Base-by-base conservation (phyloP, 2,888 invertebrate genomes). In the Timema podura region DNA sequence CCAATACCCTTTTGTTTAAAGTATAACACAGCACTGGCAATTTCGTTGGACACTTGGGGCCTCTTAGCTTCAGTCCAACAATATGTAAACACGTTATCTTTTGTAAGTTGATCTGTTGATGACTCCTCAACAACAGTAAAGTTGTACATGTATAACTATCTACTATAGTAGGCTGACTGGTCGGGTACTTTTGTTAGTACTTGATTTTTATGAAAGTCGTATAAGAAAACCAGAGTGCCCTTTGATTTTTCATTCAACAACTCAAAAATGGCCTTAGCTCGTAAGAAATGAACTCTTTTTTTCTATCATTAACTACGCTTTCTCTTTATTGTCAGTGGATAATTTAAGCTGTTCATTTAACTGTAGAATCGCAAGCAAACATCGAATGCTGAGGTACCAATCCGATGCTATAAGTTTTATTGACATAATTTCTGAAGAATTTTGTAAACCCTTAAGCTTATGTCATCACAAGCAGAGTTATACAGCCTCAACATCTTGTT, bases 21-120 rank as follows among this genome's bases (percentile, higher is more conserved):
- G 11, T 61, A 48, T 16, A 15, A 68, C 10, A 45, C 54, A 68
- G 68, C 68, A n/a, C n/a, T 59, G 2, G 68, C 68, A 13, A 68
- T 68, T 61, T 61, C 61, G 61, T 61, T 68, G 46, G 68, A 57
- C 7, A 59, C 59, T 51, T 45, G 59, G 57, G 44, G 45, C 9
- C 48, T 48, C 30, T 57, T 44, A 5, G 30, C 61, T 68, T 68
- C 68, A 45, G 30, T 44, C 68, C 46, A 68, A 45, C 47, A 54
- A 46, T 68, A 57, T 9, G 13, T 44, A 15, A 59, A 61, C 11
- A 46, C 2, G 47, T 68, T 61, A 30, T 59, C 46, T 48, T 48
- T 59, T 30, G 7, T 68, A 13, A 68, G 30, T 45, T 68, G 44
- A 11, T 2, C 13, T 9, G 30, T 59, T 6, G 61, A 68, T 45